Base-by-base conservation (phyloP, 1,140 invertebrate genomes). In the Drosophila sp. region DNA sequence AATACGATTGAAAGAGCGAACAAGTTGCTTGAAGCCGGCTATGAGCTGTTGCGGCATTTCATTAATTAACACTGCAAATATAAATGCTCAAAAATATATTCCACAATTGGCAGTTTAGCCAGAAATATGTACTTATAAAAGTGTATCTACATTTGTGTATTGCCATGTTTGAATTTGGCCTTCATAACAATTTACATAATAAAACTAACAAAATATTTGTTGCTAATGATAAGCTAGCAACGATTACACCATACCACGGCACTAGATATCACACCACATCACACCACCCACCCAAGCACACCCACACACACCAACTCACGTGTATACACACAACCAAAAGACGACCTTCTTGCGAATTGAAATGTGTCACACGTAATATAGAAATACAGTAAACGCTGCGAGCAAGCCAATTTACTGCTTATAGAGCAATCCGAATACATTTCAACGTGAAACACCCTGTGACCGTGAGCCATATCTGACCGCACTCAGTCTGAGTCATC, bases 131-230 rank as follows among this genome's bases (percentile, higher is more conserved):
- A 34, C 29, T 32, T 51, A 16, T 11, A 34, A 51, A 7, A 13
- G 6, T 13, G 13, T 4, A 7, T 32, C 34, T 36, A 18, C 32
- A 21, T 40, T 74, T 70, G 21, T 62, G 43, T 51, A 59, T 70
- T 80, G 72, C 50, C 72, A 66, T 72, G 78, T 48, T 72, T 27
- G 8, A n/a, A 0, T 6, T 40, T 53, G 58, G 58, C 73, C 73
- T 80, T 81, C 63, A 13, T n/a, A 41, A 29, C 34, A 69, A 76
- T 81, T 73, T 69, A 48, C 43, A 72, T 73, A 77, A 67, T 69
- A 69, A 81, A 81, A 69, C 38, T 59, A 70, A 77, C 57, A 43
- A 77, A 73, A 67, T 62, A 43, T 63, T 73, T 61, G 40, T 21
- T 53, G 64, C 29, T 69, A 61, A 69, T 72, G 29, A 73, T 69